A percentile compares a stretch with the other conserved stretches of the same genome.
Conservation (phyloP, 2,113 vertebrate species). For the Microtus pennsylvanicus region DNA sequence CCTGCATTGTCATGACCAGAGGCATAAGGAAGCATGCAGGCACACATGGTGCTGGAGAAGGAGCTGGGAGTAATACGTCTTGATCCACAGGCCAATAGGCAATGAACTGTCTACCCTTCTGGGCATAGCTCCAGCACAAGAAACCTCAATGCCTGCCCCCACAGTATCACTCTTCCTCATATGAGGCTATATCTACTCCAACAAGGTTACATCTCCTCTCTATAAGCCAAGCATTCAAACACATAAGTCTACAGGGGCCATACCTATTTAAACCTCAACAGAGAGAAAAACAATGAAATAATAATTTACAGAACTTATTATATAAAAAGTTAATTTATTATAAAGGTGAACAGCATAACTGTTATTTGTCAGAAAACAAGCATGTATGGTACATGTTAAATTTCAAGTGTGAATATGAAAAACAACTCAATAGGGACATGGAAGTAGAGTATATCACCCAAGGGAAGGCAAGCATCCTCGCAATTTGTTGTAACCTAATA, state of each 20-base stretch:
- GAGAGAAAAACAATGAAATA: not conserved
- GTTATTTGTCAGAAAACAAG: too few relatives aligned
- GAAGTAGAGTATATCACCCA: not conserved
- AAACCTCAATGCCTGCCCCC: not conserved
- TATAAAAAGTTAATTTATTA: not conserved
- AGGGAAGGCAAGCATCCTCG: not conserved
- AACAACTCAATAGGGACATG: not conserved
- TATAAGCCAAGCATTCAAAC: not conserved
- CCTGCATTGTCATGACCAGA: too few relatives aligned
- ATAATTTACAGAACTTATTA: not conserved
- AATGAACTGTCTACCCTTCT: not conserved
- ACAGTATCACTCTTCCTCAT: not conserved
- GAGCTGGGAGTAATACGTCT: too few relatives aligned
- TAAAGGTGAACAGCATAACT: not conserved
- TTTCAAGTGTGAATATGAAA: not conserved
- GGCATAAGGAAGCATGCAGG: too few relatives aligned
- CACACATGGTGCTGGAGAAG: too few relatives aligned
- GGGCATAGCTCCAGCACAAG: not conserved
- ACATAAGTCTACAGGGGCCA: too few relatives aligned
- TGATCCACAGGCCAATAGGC: not conserved
- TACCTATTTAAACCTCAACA: not conserved
- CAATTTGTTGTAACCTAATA: not conserved
- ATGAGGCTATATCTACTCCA: not conserved
- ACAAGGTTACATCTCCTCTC: not conserved
- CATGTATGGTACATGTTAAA: not conserved